Base-by-base conservation (phyloP, 1,140 invertebrate species). In the Lethrus apterus region DNA sequence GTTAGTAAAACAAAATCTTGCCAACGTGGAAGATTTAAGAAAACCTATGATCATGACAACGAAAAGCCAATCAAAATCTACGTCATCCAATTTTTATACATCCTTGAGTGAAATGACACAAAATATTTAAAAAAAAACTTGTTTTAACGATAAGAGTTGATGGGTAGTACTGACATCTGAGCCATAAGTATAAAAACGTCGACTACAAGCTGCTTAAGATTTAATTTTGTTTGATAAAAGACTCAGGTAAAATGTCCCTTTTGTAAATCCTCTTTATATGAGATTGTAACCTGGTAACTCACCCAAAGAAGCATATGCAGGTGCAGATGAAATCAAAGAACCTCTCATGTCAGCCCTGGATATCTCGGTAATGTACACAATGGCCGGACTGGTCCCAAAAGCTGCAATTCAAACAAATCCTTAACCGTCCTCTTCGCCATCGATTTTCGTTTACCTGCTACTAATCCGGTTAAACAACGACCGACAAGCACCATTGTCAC, bases 361-460 rank as follows among this genome's bases (percentile, higher is more conserved):
- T 0, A 79, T 76, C 60, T 79, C 77, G 8, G 77, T 78, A 18
- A 79, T 76, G 53, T 78, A 79, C 13, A 79, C 77, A 26, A 76
- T 72, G 0, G 74, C 74, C n/a, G 77, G 76, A 43, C 73, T 76
- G 1, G 71, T 73, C 3, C 70, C 72, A 48, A 76, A 59, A 2
- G 74, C 76, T 61, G 63, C 9, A 46, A 32, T 23, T 21, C 18
- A 38, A n/a, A 38, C 2, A 20, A 8, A 1, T 23, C 10, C 33
- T 33, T 15, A 33, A 33, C 13, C n/a, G 20, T 10, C 13, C 0
- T 13, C 11, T 15, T 5, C 4, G 4, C 4, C 4, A 19, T 29
- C 24, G 24, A 7, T 34, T 45, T 21, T 32, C 29, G 29, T 46
- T 56, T 63, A 70, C 70, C 66, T 45, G 70, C 66, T 0, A 73